Evolutionary conservation across 1,140 invertebrate genomes (phyloP).

Genomic region (Harpegnathos saltator): DNA sequence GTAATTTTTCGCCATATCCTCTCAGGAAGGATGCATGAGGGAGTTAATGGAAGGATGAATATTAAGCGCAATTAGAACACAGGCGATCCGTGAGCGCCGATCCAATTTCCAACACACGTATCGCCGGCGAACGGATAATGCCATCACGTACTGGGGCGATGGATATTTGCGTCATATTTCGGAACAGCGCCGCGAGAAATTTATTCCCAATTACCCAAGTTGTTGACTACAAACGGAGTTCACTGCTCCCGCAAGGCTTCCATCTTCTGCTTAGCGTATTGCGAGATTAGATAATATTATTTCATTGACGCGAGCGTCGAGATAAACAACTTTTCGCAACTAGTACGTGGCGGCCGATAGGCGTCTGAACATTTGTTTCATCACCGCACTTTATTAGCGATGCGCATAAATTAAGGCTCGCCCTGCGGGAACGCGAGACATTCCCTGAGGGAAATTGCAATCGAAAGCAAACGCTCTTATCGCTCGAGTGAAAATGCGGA

Average conservation of each 20-base stretch:
- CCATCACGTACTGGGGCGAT: background rate
- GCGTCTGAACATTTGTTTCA: background rate
- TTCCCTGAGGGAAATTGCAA: too few relatives aligned
- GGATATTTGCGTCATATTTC: conserved; percentile 9
- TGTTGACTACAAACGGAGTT: conserved; percentile 1
- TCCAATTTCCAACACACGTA: background rate
- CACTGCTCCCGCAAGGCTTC: background rate
- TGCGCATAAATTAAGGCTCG: background rate
- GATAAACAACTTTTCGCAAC: conserved; percentile 19
- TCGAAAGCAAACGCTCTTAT: too few relatives aligned
- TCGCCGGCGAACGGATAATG: background rate
- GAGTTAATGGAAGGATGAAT: background rate
- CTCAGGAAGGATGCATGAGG: background rate
- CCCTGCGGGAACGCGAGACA: background rate
- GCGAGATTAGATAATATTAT: conserved; percentile 9
- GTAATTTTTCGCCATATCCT: background rate
- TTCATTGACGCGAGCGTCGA: background rate
- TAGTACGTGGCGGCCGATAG: background rate
- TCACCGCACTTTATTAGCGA: background rate
- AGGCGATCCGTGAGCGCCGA: background rate
- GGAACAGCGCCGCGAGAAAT: background rate
- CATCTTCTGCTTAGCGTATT: background rate
- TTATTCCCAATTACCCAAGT: background rate
- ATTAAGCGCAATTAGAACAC: background rate
- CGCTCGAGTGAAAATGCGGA: too few relatives aligned